phyloP scores from a whole-genome alignment of 1,140 invertebrate genomes.

The Holotrichia oblita region DNA sequence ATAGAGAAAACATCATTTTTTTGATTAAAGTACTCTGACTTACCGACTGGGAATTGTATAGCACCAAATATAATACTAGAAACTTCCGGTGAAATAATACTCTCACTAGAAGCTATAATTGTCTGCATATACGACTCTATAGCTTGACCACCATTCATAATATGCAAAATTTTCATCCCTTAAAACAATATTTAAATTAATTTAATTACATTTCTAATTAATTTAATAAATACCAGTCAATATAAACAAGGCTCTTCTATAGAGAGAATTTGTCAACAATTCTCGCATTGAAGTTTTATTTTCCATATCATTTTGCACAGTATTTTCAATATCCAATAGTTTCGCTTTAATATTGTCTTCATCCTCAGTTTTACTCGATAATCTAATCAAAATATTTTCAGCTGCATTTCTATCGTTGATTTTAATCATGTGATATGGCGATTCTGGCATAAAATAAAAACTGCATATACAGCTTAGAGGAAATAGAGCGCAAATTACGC shows the following conservation, averaged over 20 bases:
- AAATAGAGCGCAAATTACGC: conserved; percentile 59
- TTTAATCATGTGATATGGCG: conserved; percentile 68
- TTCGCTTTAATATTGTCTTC: conserved; percentile 42
- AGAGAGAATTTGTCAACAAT: conserved; percentile 39
- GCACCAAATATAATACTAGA: conserved; percentile 48
- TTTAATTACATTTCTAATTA: not conserved
- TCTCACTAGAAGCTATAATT: conserved; percentile 44
- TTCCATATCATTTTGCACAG: conserved; percentile 42
- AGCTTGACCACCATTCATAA: conserved; percentile 44
- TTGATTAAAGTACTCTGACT: not conserved
- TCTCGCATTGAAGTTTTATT: conserved; percentile 43
- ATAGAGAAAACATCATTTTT: not conserved
- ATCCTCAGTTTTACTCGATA: conserved; percentile 12
- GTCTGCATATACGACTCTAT: conserved; percentile 49
- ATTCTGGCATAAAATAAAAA: conserved; percentile 69
- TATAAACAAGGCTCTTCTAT: conserved; percentile 45
- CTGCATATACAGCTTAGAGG: conserved; percentile 65
- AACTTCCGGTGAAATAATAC: conserved; percentile 44
- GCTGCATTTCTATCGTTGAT: conserved; percentile 31
- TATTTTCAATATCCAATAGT: conserved; percentile 45
- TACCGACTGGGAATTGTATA: conserved; percentile 48
- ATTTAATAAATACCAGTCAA: conserved; percentile 42
- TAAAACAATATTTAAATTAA: not conserved
- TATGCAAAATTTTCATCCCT: conserved; percentile 47
- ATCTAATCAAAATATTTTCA: conserved; percentile 26